Conservation (phyloP, 2,113 vertebrate genomes). For the Bufo gargarizans region DNA sequence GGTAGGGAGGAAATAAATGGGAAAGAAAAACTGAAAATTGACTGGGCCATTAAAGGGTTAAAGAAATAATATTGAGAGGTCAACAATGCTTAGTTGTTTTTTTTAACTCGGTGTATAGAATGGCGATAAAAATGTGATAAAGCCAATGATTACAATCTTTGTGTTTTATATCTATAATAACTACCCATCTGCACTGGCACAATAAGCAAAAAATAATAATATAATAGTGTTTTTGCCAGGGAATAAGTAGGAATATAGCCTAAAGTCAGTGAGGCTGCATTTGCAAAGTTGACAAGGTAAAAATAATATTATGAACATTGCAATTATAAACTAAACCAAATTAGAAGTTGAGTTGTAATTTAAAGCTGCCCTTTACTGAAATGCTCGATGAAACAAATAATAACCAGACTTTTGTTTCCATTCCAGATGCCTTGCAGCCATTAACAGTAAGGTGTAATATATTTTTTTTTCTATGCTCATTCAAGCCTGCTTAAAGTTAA, state of each 20-base stretch:
- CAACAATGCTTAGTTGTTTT: too few relatives aligned
- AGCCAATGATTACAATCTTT: neutral
- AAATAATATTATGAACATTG: neutral
- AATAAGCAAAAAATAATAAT: neutral
- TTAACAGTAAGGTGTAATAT: neutral
- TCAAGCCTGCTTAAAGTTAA: neutral
- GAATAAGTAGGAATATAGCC: neutral
- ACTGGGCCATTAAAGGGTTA: too few relatives aligned
- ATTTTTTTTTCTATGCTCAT: neutral
- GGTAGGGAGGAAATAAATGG: too few relatives aligned
- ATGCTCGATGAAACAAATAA: neutral
- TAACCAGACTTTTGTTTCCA: neutral
- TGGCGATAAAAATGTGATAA: neutral
- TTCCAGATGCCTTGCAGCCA: neutral
- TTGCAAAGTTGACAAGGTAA: neutral
- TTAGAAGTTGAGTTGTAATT: neutral
- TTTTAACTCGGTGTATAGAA: too few relatives aligned
- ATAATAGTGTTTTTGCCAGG: neutral
- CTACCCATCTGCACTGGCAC: constrained; percentile 29
- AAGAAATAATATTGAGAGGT: too few relatives aligned
- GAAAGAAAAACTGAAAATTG: too few relatives aligned
- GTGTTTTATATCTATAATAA: constrained; percentile 29
- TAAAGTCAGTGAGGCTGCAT: neutral
- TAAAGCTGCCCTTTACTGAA: neutral
- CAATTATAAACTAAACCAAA: neutral